These are phyloP conservation scores for Calcarius lapponicus DNA, from an alignment of 2,797 vertebrate species.

Conservation along the genomic window DNA sequence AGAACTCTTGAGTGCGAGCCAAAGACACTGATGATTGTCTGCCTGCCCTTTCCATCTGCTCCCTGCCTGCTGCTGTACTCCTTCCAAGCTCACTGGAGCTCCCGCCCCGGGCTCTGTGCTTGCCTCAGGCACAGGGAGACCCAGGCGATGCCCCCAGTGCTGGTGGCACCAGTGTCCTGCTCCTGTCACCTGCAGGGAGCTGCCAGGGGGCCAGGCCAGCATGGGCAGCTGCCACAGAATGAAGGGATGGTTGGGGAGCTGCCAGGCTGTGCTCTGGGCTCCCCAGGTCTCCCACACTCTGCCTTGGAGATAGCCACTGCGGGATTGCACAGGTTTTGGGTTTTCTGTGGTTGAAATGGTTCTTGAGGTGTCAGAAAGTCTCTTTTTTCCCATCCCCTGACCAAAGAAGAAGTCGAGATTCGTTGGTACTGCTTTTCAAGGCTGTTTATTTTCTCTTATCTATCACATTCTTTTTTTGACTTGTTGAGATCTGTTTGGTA, in stretches of 20 bases:
- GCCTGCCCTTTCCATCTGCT: constrained; percentile 44
- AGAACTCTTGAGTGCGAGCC: constrained; percentile 3
- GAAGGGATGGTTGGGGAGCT: neutral
- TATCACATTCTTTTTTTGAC: too few species aligned
- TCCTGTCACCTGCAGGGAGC: neutral
- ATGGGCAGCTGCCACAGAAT: rapidly evolving
- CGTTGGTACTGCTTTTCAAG: too few species aligned
- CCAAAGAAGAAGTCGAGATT: too few species aligned
- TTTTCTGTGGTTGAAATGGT: too few species aligned
- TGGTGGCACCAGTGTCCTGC: neutral
- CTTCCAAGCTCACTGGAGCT: neutral
- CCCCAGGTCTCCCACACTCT: neutral
- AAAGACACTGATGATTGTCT: constrained; percentile 29
- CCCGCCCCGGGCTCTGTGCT: neutral
- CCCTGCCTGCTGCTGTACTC: neutral
- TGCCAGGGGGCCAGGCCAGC: neutral
- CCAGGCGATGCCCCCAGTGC: neutral
- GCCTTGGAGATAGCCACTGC: neutral
- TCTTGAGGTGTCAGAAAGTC: too few species aligned
- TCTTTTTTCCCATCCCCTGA: too few species aligned
- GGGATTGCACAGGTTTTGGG: neutral
- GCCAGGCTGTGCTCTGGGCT: neutral
- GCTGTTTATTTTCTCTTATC: too few species aligned
- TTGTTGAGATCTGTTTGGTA: too few species aligned
- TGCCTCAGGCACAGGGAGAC: rapidly evolving